Evolutionary conservation across 2,888 invertebrate species (phyloP).

Genomic region (Gibbula magus): DNA sequence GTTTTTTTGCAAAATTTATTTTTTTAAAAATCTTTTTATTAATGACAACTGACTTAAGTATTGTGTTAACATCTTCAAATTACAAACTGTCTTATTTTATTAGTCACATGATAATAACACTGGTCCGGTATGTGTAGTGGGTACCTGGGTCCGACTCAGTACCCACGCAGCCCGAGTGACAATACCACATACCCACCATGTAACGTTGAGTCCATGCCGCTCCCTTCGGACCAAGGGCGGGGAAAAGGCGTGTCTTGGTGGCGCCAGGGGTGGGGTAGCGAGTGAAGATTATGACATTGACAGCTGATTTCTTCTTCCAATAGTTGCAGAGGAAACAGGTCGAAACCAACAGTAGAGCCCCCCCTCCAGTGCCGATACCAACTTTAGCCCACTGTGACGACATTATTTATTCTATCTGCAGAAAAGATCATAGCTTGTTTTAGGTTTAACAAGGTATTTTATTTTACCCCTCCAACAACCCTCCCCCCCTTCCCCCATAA

Average conservation of each 20-base stretch:
- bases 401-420: neutral
- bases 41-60: too few relatives aligned
- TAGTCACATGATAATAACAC: too few relatives aligned
- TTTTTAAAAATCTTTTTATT: too few relatives aligned
- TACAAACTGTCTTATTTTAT: too few relatives aligned
- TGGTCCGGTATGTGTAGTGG: too few relatives aligned
- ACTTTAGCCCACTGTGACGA: neutral
- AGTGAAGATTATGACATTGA: constrained; percentile 49
- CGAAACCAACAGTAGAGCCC: neutral
- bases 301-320: neutral
- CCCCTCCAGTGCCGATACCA: neutral
- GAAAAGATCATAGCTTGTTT: neutral
- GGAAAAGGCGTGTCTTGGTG: constrained; percentile 57
- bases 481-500: too few relatives aligned
- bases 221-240: constrained; percentile 44
- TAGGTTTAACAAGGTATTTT: too few relatives aligned
- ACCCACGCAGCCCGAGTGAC: too few relatives aligned
- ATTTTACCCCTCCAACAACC: too few relatives aligned
- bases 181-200: constrained; percentile 45
- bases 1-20: too few relatives aligned
- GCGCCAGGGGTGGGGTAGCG: constrained; percentile 56
- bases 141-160: too few relatives aligned
- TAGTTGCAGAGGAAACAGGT: neutral
- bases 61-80: too few relatives aligned
- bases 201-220: constrained; percentile 51